Evolutionary conservation across 2,888 invertebrate genomes (phyloP).

Genomic region (Dioctria linearis): DNA sequence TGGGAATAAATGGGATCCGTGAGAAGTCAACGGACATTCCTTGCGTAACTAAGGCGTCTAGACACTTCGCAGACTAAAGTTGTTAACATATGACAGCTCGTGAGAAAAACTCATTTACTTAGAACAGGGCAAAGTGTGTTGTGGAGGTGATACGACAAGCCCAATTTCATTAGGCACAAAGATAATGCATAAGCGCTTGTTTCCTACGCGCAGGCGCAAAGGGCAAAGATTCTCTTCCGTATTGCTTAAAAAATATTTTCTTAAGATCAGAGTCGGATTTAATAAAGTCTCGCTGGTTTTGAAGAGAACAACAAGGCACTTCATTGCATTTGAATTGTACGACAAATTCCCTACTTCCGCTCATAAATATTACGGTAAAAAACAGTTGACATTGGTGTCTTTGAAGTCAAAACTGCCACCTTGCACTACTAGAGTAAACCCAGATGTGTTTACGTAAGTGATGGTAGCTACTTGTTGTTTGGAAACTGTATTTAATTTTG

Average conservation of each 20-base stretch:
- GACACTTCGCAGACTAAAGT: conserved; percentile 56
- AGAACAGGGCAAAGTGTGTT: not conserved
- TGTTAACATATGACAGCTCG: conserved; percentile 57
- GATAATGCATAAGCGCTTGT: not conserved
- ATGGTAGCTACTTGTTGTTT: conserved; percentile 22
- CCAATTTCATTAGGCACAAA: conserved; percentile 28
- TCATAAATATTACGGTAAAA: conserved; percentile 29
- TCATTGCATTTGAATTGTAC: conserved; percentile 27
- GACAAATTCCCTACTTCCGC: conserved; percentile 41
- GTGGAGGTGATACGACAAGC: conserved; percentile 26
- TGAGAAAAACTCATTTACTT: conserved; percentile 53
- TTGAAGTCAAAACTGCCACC: not conserved
- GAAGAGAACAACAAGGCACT: conserved; percentile 23
- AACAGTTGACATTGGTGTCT: conserved; percentile 34
- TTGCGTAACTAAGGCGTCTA: conserved; percentile 41
- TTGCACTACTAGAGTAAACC: not conserved
- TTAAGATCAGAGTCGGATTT: conserved; percentile 22
- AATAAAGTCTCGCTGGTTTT: conserved; percentile 8
- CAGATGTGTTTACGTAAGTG: conserved; percentile 10
- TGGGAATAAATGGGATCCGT: conserved; percentile 44
- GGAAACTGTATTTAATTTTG: not conserved
- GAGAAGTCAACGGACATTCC: conserved; percentile 38
- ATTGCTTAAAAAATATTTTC: conserved; percentile 12
- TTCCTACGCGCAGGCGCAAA: not conserved
- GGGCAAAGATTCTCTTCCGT: conserved; percentile 14